Conservation (phyloP, 2,888 invertebrate genomes). For the Trypoxylon attenuatum region DNA sequence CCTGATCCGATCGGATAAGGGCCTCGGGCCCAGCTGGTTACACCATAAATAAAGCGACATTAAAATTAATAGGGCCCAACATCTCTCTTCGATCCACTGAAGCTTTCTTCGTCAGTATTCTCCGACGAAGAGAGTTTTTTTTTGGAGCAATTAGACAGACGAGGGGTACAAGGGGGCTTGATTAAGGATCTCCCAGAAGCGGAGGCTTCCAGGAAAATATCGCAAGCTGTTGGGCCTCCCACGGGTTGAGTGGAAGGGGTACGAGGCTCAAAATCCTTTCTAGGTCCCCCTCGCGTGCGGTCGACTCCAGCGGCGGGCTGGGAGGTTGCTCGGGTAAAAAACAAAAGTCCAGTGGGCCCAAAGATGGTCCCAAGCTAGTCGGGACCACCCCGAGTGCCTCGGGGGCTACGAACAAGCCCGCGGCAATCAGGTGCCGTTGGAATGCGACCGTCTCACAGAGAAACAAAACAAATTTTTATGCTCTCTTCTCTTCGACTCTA, state of each 20-base stretch:
- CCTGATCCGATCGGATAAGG: too few species aligned
- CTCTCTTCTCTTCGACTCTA: too few species aligned
- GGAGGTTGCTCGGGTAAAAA: conserved; percentile 47
- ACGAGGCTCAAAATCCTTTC: not conserved
- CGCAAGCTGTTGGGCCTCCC: conserved; percentile 24
- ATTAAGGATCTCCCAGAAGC: too few species aligned
- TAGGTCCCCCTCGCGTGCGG: not conserved
- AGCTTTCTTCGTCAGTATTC: too few species aligned
- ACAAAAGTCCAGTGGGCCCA: conserved; percentile 58
- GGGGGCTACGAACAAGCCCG: conserved; percentile 56
- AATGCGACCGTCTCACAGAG: conserved; percentile 67
- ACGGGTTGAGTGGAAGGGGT: conserved; percentile 17
- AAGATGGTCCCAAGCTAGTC: conserved; percentile 68
- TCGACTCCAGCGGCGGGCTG: conserved; percentile 28
- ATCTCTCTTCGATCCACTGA: too few species aligned
- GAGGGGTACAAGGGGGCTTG: too few species aligned
- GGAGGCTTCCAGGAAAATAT: conserved; percentile 41
- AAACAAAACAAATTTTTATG: conserved; percentile 71
- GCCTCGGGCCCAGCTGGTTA: too few species aligned
- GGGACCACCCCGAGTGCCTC: conserved; percentile 68
- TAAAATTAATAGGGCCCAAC: too few species aligned
- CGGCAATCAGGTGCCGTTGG: conserved; percentile 71
- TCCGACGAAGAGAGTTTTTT: too few species aligned
- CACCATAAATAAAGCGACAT: too few species aligned
- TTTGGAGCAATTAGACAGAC: too few species aligned